Percentiles rank a stretch among this genome's conserved stretches.
Conservation (phyloP, 2,888 invertebrate genomes). For the Lamellibrachia columna region DNA sequence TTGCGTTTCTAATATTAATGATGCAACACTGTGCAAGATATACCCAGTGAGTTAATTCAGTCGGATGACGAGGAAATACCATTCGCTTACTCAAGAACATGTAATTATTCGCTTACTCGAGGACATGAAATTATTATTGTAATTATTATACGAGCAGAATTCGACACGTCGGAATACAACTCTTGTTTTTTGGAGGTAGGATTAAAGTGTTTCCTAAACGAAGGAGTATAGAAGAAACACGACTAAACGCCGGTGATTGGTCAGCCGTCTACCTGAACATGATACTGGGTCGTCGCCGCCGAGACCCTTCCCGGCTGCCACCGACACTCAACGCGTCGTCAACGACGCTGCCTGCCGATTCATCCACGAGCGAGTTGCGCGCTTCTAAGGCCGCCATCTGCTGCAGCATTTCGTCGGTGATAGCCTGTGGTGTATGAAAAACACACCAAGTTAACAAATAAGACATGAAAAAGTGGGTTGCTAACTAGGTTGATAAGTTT, state of each 20-base stretch:
- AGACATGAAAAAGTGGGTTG: not conserved
- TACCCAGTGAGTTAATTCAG: too few relatives aligned
- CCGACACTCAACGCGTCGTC: not conserved
- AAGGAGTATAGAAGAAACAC: not conserved
- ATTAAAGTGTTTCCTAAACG: too few relatives aligned
- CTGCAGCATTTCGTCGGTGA: slow-evolving; percentile 24
- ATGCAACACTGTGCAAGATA: not conserved
- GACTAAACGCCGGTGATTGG: not conserved
- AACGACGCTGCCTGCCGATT: not conserved
- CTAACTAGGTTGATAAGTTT: not conserved
- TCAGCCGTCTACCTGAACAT: slow-evolving; percentile 44
- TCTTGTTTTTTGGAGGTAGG: too few relatives aligned
- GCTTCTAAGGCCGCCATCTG: slow-evolving; percentile 19
- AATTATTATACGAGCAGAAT: too few relatives aligned
- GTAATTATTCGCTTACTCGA: too few relatives aligned
- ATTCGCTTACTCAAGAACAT: too few relatives aligned
- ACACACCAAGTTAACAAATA: too few relatives aligned
- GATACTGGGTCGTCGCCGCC: slow-evolving; percentile 28
- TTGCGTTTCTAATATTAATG: not conserved
- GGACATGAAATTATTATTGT: too few relatives aligned
- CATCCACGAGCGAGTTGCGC: not conserved
- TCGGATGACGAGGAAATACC: too few relatives aligned
- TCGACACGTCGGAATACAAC: too few relatives aligned
- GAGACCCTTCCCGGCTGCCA: slow-evolving; percentile 19
- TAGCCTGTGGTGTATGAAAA: not conserved